phyloP scores from a whole-genome alignment of 2,113 vertebrate species.

The Thalassoma bifasciatum region DNA sequence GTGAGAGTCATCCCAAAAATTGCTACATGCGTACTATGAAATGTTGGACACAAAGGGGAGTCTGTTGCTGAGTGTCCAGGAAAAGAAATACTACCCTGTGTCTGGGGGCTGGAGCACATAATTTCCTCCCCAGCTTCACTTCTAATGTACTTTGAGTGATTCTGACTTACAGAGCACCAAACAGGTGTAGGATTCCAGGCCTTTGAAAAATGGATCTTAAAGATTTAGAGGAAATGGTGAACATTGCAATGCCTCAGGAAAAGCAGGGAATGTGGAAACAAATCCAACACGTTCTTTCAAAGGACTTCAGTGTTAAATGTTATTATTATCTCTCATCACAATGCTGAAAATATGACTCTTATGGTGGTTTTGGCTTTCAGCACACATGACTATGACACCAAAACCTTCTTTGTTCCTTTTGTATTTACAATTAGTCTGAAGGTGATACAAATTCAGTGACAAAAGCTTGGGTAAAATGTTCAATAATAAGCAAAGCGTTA shows the following conservation, averaged over 20 bases:
- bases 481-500: background rate
- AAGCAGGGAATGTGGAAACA: conserved; percentile 38
- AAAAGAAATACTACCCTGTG: conserved; percentile 73
- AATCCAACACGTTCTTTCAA: background rate
- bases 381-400: conserved; percentile 15
- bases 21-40: conserved; percentile 70
- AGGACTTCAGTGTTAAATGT: background rate
- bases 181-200: conserved; percentile 60
- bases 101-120: conserved; percentile 69
- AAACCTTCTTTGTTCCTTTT: conserved; percentile 1
- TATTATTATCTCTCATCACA: background rate
- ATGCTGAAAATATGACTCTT: background rate
- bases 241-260: conserved; percentile 12
- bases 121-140: conserved; percentile 60
- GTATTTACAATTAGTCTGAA: background rate
- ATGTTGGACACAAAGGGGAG: conserved; percentile 76
- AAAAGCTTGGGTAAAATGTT: background rate
- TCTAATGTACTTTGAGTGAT: conserved; percentile 60
- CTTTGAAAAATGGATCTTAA: conserved; percentile 42
- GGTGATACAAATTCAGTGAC: background rate
- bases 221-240: conserved; percentile 10
- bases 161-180: conserved; percentile 56
- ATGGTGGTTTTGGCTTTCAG: conserved; percentile 21
- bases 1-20: conserved; percentile 76
- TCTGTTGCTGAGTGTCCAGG: conserved; percentile 71